A percentile compares a stretch with the other conserved stretches of the same genome.
phyloP scores from a whole-genome alignment of 2,797 vertebrate genomes.

The Enteromius anoplus region DNA sequence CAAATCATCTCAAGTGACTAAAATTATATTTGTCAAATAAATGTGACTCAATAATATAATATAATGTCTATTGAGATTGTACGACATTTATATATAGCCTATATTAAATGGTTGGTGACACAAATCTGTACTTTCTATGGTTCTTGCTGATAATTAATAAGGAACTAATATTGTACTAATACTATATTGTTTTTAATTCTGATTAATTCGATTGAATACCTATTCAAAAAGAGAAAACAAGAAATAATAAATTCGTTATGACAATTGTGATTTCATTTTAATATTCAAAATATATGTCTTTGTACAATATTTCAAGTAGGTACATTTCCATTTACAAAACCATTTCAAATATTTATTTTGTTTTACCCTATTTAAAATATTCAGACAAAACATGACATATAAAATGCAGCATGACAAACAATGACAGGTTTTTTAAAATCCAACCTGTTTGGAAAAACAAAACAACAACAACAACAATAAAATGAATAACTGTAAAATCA shows the following conservation, averaged over 20 bases:
- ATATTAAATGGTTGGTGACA: background rate
- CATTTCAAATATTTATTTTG: conserved; percentile 29
- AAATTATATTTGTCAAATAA: background rate
- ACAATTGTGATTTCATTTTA: conserved; percentile 51
- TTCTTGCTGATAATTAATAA: background rate
- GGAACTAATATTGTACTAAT: no score
- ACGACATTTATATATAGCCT: background rate
- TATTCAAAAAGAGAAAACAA: background rate
- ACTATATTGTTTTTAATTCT: background rate
- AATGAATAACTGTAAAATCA: conserved; percentile 2
- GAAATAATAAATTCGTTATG: background rate
- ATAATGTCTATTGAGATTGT: background rate
- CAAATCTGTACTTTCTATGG: background rate
- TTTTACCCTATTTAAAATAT: conserved; percentile 32
- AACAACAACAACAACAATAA: background rate
- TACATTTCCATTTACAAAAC: conserved; percentile 57
- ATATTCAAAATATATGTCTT: conserved; percentile 57
- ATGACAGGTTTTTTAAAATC: background rate
- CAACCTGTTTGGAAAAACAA: background rate
- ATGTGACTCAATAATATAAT: background rate
- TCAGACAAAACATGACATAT: conserved; percentile 26
- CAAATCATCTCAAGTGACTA: background rate
- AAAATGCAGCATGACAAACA: conserved; percentile 26
- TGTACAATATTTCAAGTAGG: conserved; percentile 54
- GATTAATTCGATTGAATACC: background rate